Base-by-base conservation (phyloP, 1,140 invertebrate genomes). In the Spodoptera frugiperda region DNA sequence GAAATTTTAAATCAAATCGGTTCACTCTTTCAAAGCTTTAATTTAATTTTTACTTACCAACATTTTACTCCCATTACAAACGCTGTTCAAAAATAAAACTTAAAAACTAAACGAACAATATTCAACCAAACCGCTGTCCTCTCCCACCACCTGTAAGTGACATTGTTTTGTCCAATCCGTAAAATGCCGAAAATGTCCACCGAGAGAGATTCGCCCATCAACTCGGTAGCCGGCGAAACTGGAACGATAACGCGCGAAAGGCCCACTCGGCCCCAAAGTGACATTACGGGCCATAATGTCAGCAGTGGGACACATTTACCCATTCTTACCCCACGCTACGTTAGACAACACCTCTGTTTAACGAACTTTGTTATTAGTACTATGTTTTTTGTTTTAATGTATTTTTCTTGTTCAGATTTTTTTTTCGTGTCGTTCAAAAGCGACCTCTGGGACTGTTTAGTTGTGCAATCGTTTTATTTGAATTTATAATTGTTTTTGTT, bases 331-430 rank as follows among this genome's bases (percentile, higher is more conserved):
- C 10, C 39, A 44, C 68, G 21, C 33, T 54, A 57, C 21, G 68
- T 72, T 39, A 30, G 17, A 11, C 10, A 59, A 53, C 67, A 53
- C 46, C 65, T 59, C 48, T 61, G 67, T 71, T 77, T 71, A 61
- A 77, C 53, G 54, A 77, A 77, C 76, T 77, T 77, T 71, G 67
- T 77, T 77, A 67, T 68, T 77, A 77, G 54, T 57, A 21, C 74
- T 48, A 57, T 48, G 39, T 48, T 72, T 65, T 57, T 68, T 70
- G 75, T 77, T 77, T 77, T 70, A 70, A 77, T 70, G 65, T 49
- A 59, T 48, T 77, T 76, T 53, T 70, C 49, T 67, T 55, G 61
- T 67, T 67, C 10, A 67, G 61, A 48, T 63, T 76, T 67, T 53
- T 4, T 12, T 33, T 70, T 57, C 33, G 33, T 39, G 33, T 39